Percentiles rank a stretch among this genome's conserved stretches.
These are phyloP conservation scores for Anarhynchus alexandrinus DNA, from an alignment of 2,113 vertebrate genomes.

Conservation along the genomic window DNA sequence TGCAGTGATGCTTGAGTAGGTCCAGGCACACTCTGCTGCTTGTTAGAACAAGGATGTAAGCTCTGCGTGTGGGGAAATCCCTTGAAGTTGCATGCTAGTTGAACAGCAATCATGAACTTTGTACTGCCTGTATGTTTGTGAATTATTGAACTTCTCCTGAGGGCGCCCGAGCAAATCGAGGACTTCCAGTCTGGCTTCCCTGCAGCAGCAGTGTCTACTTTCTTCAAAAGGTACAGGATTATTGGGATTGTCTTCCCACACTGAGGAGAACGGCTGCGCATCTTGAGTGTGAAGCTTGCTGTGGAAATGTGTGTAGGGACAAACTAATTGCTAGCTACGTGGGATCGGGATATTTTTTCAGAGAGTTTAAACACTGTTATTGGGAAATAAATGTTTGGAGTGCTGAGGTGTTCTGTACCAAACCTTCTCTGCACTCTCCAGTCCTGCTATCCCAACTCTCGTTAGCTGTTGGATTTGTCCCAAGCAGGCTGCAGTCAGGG, in stretches of 20 bases:
- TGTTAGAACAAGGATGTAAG: not conserved
- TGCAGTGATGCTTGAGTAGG: not conserved
- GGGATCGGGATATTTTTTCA: not conserved
- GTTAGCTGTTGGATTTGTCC: not conserved
- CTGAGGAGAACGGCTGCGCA: not conserved
- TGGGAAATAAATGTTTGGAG: not conserved
- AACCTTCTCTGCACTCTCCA: not conserved
- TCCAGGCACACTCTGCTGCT: not conserved
- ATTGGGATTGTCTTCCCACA: not conserved
- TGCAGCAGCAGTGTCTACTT: not conserved
- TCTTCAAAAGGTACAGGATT: not conserved
- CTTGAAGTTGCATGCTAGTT: not conserved
- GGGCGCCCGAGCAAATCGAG: not conserved
- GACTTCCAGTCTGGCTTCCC: not conserved
- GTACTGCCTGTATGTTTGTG: not conserved
- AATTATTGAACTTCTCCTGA: not conserved
- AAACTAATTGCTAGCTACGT: not conserved
- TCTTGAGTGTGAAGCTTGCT: not conserved
- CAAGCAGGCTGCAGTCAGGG: not conserved
- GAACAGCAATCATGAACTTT: not conserved
- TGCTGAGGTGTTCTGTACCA: not conserved
- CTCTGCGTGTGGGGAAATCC: rapidly evolving
- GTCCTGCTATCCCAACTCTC: not conserved
- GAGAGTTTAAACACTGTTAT: rapidly evolving
- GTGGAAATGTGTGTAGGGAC: not conserved